These are phyloP conservation scores for Sceliomorpha sp. DNA, from an alignment of 2,888 invertebrate genomes.

Conservation along the genomic window DNA sequence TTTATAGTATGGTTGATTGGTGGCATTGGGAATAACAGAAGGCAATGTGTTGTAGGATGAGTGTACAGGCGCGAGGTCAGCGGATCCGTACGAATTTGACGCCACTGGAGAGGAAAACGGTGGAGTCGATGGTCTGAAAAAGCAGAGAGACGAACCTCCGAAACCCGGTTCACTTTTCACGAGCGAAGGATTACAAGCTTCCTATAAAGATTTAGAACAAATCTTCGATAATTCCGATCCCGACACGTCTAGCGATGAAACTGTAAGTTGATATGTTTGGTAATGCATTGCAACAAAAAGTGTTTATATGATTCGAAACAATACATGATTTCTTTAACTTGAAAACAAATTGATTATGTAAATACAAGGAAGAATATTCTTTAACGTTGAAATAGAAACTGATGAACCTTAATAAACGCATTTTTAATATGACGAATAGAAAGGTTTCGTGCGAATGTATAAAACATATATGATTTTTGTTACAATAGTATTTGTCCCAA, in stretches of 20 bases:
- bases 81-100: constrained; percentile 87
- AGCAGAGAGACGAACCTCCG: constrained; percentile 78
- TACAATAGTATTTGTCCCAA: too few species aligned
- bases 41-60: constrained; percentile 74
- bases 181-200: constrained; percentile 93
- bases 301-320: too few species aligned
- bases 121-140: constrained; percentile 81
- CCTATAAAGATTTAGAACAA: constrained; percentile 94
- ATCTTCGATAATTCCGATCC: constrained; percentile 94
- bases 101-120: constrained; percentile 83
- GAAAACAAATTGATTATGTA: background rate
- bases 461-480: too few species aligned
- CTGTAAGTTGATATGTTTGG: too few species aligned
- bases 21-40: too few species aligned
- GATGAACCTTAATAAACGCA: too few species aligned
- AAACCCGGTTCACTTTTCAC: constrained; percentile 89
- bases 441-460: too few species aligned
- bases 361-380: background rate
- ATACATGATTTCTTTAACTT: too few species aligned
- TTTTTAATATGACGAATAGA: too few species aligned
- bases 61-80: constrained; percentile 70
- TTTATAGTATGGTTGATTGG: too few species aligned
- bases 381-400: background rate
- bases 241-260: constrained; percentile 93
- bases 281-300: too few species aligned